Base-by-base conservation (phyloP, 2,113 vertebrate genomes). In the Caracal caracal region DNA sequence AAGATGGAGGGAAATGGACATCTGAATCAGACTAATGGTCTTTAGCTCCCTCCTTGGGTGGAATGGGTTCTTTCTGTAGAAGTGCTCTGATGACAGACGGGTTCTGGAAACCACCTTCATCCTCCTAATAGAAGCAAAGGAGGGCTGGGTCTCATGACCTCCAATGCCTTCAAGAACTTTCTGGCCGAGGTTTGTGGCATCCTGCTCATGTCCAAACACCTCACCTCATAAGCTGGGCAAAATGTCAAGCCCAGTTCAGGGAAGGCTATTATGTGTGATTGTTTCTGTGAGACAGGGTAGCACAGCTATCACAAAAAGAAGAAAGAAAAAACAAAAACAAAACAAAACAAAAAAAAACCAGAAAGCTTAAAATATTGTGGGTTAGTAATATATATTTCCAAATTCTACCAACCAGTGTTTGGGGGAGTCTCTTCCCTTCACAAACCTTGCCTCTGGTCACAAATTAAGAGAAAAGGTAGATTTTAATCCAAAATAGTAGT, bases 171-270 rank as follows among this genome's bases (percentile, higher is more conserved):
- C 8, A 13, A 16, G 26, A 16, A 30, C n/a, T 51, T 49, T n/a
- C 40, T 65, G 15, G 3, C 30, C 0, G 1, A 30, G 28, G 8
- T 33, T 17, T 3, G 16, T 4, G 3, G 3, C 9, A 9, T 8
- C n/a, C 49, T 47, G 15, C 8, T n/a, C 26, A 0, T 11, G 40
- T 22, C 51, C 26, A 9, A 24, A n/a, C 24, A 3, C 12, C 37
- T 40, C 4, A 22, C 12, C 43, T 89, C 17, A 0, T 19, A 24
- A 75, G 6, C 13, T 22, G 47, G 71, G 22, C 35, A 30, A 59
- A 61, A 24, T 15, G 30, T 35, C 63, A 92, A 84, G 53, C 47
- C 20, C 19, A 26, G 49, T 49, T n/a, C 51, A 20, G 43, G 17
- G 40, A 35, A 20, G 13, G 16, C 5, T 53, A 63, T 78, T 22